Evolutionary conservation across 2,888 invertebrate species (phyloP).

Genomic region (Drosophila kuntzei): DNA sequence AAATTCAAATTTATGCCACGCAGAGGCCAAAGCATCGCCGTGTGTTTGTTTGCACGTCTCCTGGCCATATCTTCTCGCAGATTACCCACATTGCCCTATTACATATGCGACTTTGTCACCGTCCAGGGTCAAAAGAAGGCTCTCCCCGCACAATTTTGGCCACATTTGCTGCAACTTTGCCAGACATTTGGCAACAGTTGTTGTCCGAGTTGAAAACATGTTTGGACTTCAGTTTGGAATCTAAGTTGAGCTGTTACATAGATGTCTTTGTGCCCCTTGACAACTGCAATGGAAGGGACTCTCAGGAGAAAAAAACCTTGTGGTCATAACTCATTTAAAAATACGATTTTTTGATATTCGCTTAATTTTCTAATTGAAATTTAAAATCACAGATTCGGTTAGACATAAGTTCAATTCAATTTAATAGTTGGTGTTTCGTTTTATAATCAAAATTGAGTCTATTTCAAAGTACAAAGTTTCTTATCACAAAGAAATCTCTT

Average conservation of each 20-base stretch:
- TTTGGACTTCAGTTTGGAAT: constrained; percentile 2
- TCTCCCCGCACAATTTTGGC: constrained; percentile 40
- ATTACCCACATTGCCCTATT: constrained; percentile 42
- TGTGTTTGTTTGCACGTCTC: constrained; percentile 47
- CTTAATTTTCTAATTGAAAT: not conserved
- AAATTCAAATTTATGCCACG: constrained; percentile 75
- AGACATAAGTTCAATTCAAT: not conserved
- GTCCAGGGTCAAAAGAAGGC: constrained; percentile 26
- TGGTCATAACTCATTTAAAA: not conserved
- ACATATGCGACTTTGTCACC: constrained; percentile 65
- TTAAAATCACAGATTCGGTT: not conserved
- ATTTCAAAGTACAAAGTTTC: no score
- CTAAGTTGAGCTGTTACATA: not conserved
- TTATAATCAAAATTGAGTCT: no score
- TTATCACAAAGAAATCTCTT: no score
- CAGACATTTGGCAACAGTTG: constrained; percentile 38
- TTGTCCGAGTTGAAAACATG: constrained; percentile 4
- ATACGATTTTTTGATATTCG: not conserved
- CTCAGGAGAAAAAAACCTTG: not conserved
- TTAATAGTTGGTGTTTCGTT: not conserved
- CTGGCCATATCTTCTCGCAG: constrained; percentile 43
- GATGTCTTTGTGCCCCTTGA: not conserved
- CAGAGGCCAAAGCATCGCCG: constrained; percentile 46
- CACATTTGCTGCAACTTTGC: constrained; percentile 60
- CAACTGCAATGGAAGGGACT: not conserved